Evolutionary conservation across 2,888 invertebrate species (phyloP).

Genomic region (Psylliodes chrysocephalus): DNA sequence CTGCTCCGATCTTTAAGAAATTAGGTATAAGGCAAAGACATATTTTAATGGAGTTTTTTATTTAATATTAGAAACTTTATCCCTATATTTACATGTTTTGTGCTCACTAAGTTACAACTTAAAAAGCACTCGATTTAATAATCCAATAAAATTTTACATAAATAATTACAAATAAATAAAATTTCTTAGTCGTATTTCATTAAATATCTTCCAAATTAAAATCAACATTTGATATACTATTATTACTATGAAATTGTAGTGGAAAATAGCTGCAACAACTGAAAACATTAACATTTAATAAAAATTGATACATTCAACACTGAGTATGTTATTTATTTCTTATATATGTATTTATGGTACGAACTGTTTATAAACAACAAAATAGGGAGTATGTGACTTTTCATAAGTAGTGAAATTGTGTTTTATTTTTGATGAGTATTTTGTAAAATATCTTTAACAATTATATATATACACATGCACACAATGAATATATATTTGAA

Average conservation of each 20-base stretch:
- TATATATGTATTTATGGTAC: background rate
- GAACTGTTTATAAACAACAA: constrained; percentile 1
- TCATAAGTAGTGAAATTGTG: background rate
- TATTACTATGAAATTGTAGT: background rate
- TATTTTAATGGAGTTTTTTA: constrained; percentile 25
- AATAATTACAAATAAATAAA: constrained; percentile 54
- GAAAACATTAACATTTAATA: constrained; percentile 4
- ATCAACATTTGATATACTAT: background rate
- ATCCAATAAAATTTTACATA: constrained; percentile 50
- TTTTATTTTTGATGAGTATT: background rate
- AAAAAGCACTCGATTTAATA: constrained; percentile 53
- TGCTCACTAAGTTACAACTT: constrained; percentile 57
- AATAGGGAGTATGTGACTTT: background rate
- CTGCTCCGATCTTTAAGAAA: too few species aligned
- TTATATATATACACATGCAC: background rate
- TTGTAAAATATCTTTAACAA: constrained; percentile 8
- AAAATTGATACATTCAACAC: constrained; percentile 12
- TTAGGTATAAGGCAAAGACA: too few species aligned
- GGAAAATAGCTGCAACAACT: background rate
- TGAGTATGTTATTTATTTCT: constrained; percentile 6
- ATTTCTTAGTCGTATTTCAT: constrained; percentile 26
- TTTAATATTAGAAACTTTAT: constrained; percentile 48
- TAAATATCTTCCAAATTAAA: constrained; percentile 30
- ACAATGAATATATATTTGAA: constrained; percentile 1
- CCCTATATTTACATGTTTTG: constrained; percentile 56